Percentiles rank a stretch among this genome's conserved stretches.
Conservation (phyloP, 2,888 invertebrate genomes). For the Nomada fucata region DNA sequence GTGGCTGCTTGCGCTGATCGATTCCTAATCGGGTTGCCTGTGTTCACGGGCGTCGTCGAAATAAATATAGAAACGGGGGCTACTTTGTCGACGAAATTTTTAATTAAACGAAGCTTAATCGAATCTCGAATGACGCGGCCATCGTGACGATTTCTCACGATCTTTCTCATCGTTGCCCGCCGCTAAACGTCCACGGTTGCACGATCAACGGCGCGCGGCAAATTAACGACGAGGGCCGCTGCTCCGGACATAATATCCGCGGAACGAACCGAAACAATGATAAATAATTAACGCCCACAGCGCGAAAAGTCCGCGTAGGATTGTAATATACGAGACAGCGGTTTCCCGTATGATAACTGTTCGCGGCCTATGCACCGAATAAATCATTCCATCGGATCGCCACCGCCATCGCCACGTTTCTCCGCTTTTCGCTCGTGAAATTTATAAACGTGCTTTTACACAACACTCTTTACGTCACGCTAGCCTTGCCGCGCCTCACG, state of each 20-base stretch:
- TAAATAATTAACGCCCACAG: conserved; percentile 10
- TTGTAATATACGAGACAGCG: conserved; percentile 2
- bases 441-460: conserved; percentile 29
- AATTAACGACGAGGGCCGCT: conserved; percentile 3
- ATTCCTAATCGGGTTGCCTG: too few species aligned
- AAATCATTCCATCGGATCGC: conserved; percentile 21
- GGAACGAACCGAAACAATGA: conserved; percentile 14
- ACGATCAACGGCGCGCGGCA: conserved; percentile 10
- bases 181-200: not conserved
- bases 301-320: not conserved
- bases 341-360: conserved; percentile 15
- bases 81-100: conserved; percentile 8
- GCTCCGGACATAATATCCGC: not conserved
- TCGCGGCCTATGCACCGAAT: not conserved
- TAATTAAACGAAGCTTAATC: not conserved
- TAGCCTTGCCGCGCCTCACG: not conserved
- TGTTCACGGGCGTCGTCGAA: too few species aligned
- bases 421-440: conserved; percentile 34
- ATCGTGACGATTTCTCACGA: not conserved
- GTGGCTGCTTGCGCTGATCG: too few species aligned
- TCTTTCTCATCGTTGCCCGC: too few species aligned
- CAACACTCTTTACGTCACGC: conserved; percentile 32
- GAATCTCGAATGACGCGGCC: not conserved
- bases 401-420: conserved; percentile 15
- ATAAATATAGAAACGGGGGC: too few species aligned